Evolutionary conservation across 1,140 invertebrate species (phyloP), one percentile per base, ranked within the genome.

Genomic region (Pseudachorutes palmiensis): DNA sequence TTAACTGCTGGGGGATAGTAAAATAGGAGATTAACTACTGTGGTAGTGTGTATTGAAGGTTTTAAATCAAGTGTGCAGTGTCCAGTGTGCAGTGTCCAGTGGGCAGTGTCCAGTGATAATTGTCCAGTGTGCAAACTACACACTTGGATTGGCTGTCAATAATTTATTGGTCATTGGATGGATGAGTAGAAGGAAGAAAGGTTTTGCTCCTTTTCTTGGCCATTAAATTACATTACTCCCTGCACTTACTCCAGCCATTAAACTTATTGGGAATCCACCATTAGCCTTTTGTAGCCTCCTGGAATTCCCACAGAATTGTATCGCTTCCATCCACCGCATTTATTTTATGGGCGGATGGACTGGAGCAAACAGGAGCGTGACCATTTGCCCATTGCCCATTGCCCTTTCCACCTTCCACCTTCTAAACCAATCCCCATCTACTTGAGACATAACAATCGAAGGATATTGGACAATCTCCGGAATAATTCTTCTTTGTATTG

Each of bases 201-300:
- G 55, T 12, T 24, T 12, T 14, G n/a, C n/a, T 48, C n/a, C 41
- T 12, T 28, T 58, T 5, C 9, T 45, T 45, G 9, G 36, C 36
- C 36, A 45, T 45, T 45, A 45, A 45, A 45, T 45, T 45, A 45
- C 36, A 45, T 45, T 45, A n/a, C n/a, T n/a, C n/a, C n/a, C n/a
- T n/a, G 36, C 36, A 45, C 36, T 45, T 45, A 12, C 36, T 45
- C 36, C 36, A 45, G 36, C 69, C 65, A 70, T 70, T 70, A 70
- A 67, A 28, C 59, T 67, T 70, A 70, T 70, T 70, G 69, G 62
- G 59, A 51, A 67, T 70, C 62, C 28, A 70, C 66, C 65, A 61
- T 9, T 65, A 32, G 1, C 16, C 65, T 33, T 62, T 61, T 12
- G 22, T 5, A 62, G 19, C 29, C 9, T 16, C 31, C 28, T 12